Evolutionary conservation across 2,113 vertebrate genomes (phyloP), one percentile per base, ranked within the genome.

Genomic region (Dromiciops gliroides): DNA sequence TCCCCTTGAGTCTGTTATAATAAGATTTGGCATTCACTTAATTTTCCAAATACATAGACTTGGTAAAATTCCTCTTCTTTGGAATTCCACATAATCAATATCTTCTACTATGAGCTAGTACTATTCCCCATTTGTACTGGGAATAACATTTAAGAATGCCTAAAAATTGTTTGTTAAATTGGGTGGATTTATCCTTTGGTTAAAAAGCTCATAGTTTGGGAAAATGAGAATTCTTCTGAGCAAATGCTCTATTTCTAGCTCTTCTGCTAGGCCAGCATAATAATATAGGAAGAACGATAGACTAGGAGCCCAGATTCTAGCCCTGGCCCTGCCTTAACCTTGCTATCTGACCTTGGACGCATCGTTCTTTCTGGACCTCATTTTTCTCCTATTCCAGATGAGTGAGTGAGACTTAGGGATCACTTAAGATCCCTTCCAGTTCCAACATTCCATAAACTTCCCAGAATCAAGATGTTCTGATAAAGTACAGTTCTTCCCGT

Each of bases 401-500:
- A 50, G 16, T 83, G 67, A 44, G 11, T 51, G 31, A 12, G 11
- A 14, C 31, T 37, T 37, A 22, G 28, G 31, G 12, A 7, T 0
- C 12, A 48, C 28, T 14, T 12, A n/a, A 60, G 48, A 8, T 48
- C 47, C 48, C 31, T 75, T 51, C 25, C 26, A 3, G 19, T 4
- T 91, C 50, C 51, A 0, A 88, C 91, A 10, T 24, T 90, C 50
- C 89, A 0, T 92, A 44, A 53, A 83, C 52, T 95, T 26, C 56
- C 48, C 48, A 48, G 47, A 2, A 44, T 16, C 53, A 90, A 89
- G 2, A 24, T 94, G n/a, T 95, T 9, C 83, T 51, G 31, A 11
- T 48, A 6, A 49, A 89, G n/a, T 95, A 83, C 53, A 50, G 51
- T 94, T 89, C 83, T 95, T 94, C 89, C 91, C 51, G 90, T 93